Base-by-base conservation (phyloP, 2,797 vertebrate species). In the Helarctos malayanus region DNA sequence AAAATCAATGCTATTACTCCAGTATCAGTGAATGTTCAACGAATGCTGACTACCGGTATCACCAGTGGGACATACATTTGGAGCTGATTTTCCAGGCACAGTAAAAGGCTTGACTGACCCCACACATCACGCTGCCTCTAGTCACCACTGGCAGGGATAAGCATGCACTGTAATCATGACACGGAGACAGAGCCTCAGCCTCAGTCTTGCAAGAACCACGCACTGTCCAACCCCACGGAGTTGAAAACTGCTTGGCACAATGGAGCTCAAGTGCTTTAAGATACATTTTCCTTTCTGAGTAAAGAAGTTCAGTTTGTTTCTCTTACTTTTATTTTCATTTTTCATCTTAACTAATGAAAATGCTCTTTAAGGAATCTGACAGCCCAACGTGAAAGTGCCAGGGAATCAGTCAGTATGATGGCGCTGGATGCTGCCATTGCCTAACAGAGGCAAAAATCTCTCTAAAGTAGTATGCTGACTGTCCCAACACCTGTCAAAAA, bases 241-340 rank as follows among this genome's bases (percentile, higher is more conserved):
- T 13, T 25, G 69, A 7, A 11, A 71, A 38, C 15, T 85, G 56
- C 19, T 65, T 45, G 65, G 65, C 49, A 2, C 45, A 25, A 23
- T 29, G 82, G n/a, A 54, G 57, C n/a, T 14, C 23, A 73, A 14
- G n/a, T 69, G 29, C 84, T 52, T 65, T 73, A 57, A 91, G 63
- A 75, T 2, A 57, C 14, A 4, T 41, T 89, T 93, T 85, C 54
- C 80, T 47, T 79, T 32, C 85, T 82, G 86, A 21, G 49, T 32
- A 86, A 88, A 73, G 56, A 94, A 87, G 41, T 69, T 78, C 35
- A 61, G 3, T 47, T 32, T 52, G 88, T 32, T 76, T 45, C 59
- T 86, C 63, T 85, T 93, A 38, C 3, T 78, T 82, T 54, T 54
- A 41, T 80, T 85, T 90, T 57, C 63, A 78, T 49, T 63, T 93